Evolutionary conservation across 2,113 vertebrate genomes (phyloP), one percentile per base, ranked within the genome.

Genomic region (Gobius niger): DNA sequence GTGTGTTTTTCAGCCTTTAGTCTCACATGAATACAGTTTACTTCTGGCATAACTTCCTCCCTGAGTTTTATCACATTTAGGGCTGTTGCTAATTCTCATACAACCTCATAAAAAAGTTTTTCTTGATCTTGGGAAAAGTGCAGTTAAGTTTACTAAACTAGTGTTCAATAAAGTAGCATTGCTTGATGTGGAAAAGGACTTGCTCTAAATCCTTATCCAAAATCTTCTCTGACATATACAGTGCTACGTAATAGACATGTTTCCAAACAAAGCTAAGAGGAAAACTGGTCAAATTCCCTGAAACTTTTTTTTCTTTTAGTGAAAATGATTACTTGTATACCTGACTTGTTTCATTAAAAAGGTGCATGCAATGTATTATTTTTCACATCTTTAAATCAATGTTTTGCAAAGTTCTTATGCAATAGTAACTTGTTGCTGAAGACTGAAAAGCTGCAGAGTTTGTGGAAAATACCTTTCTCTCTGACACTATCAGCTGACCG

Each of bases 1-100:
- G n/a, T 76, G 85, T 74, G 67, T 78, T 78, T 70, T 47, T 77
- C 73, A 77, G 75, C 6, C 0, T 63, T 59, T 70, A 72, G 62
- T 70, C 69, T 76, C 78, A 78, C 44, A 64, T 78, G 75, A 80
- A 68, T 42, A 71, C 54, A 65, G 49, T 76, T 88, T 73, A 64
- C 16, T 44, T 56, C 72, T 78, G 68, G 63, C 72, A 12, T 18
- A 7, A 67, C 69, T 77, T 81, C 62, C 75, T 82, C 70, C 66
- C 57, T 75, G 15, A 63, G 70, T 76, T 78, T 71, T 69, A 72
- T 78, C 65, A 69, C 47, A 69, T 78, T 75, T 41, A 70, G 53
- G 19, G 50, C 63, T 72, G 75, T 51, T 66, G 53, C 72, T 64
- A 71, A 73, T 61, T 76, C 61, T 47, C 72, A 72, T 65, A 44